Evolutionary conservation across 2,888 invertebrate species (phyloP).

Genomic region (Dolichopus griseipennis): DNA sequence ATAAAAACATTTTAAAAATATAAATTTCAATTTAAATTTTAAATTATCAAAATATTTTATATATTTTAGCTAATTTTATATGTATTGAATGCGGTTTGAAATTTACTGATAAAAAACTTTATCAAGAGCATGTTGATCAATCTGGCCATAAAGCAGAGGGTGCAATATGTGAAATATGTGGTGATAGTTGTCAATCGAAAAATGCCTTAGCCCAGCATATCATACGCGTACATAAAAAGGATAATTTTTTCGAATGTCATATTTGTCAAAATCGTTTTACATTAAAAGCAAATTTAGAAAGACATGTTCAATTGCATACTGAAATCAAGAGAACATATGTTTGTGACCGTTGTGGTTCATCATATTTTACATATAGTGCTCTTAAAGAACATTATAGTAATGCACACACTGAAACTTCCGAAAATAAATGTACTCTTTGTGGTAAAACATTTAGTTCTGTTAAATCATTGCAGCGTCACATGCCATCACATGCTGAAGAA

Average conservation of each 20-base stretch:
- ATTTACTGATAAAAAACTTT: slow-evolving; percentile 39
- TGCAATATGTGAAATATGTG: slow-evolving; percentile 43
- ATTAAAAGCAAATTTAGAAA: slow-evolving; percentile 41
- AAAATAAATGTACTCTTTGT: slow-evolving; percentile 41
- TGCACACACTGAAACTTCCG: slow-evolving; percentile 40
- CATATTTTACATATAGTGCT: slow-evolving; percentile 43
- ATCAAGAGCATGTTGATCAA: slow-evolving; percentile 40
- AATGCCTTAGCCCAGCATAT: slow-evolving; percentile 42
- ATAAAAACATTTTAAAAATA: background rate
- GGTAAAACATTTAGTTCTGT: slow-evolving; percentile 41
- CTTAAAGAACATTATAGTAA: slow-evolving; percentile 42
- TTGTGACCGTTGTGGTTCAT: slow-evolving; percentile 42
- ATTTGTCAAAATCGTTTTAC: slow-evolving; percentile 43
- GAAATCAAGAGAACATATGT: slow-evolving; percentile 43
- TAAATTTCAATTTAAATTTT: background rate
- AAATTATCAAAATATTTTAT: background rate
- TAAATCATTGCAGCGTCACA: slow-evolving; percentile 39
- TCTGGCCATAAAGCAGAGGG: slow-evolving; percentile 42
- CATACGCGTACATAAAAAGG: slow-evolving; percentile 40
- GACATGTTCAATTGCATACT: slow-evolving; percentile 42
- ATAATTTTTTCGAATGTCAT: slow-evolving; percentile 43
- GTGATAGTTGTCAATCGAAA: slow-evolving; percentile 40
- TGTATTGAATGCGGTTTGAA: slow-evolving; percentile 40
- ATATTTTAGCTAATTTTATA: slow-evolving; percentile 31
- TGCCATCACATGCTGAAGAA: slow-evolving; percentile 43